Conservation (phyloP, 2,888 invertebrate genomes). For the Harpalus rubripes region DNA sequence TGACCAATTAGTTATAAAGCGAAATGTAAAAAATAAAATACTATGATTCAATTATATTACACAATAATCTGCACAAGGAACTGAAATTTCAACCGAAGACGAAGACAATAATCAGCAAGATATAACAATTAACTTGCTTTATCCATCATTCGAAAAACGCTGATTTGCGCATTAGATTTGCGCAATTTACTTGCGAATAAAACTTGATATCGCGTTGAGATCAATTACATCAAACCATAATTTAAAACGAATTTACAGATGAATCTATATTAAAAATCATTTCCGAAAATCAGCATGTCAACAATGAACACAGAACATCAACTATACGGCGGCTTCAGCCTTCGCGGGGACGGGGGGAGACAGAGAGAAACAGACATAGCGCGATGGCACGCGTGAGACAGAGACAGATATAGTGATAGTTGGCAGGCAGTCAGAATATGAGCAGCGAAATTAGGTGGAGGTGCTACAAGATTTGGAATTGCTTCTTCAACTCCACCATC, state of each 20-base stretch:
- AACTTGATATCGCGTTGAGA: too few relatives aligned
- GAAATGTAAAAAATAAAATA: conserved; percentile 39
- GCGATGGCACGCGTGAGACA: conserved; percentile 6
- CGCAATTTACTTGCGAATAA: too few relatives aligned
- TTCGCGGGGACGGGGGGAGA: conserved; percentile 9
- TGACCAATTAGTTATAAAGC: conserved; percentile 44
- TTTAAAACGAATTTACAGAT: not conserved
- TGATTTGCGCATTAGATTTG: not conserved
- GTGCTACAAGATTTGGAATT: conserved; percentile 94
- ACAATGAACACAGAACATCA: conserved; percentile 26
- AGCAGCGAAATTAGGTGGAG: not conserved
- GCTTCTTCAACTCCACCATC: conserved; percentile 98
- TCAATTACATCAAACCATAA: not conserved
- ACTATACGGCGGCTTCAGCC: conserved; percentile 13
- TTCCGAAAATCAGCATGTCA: not conserved
- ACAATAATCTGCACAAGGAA: conserved; percentile 29
- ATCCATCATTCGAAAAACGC: not conserved
- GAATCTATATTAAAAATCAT: not conserved
- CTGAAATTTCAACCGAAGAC: conserved; percentile 3
- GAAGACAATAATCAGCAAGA: not conserved
- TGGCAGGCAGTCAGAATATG: conserved; percentile 67
- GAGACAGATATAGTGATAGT: conserved; percentile 66
- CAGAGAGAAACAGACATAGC: conserved; percentile 53
- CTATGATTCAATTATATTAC: conserved; percentile 28
- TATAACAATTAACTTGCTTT: not conserved